Evolutionary conservation across 2,888 invertebrate genomes (phyloP), one percentile per base, ranked within the genome.

Genomic region (Stenolophus ochropezus): DNA sequence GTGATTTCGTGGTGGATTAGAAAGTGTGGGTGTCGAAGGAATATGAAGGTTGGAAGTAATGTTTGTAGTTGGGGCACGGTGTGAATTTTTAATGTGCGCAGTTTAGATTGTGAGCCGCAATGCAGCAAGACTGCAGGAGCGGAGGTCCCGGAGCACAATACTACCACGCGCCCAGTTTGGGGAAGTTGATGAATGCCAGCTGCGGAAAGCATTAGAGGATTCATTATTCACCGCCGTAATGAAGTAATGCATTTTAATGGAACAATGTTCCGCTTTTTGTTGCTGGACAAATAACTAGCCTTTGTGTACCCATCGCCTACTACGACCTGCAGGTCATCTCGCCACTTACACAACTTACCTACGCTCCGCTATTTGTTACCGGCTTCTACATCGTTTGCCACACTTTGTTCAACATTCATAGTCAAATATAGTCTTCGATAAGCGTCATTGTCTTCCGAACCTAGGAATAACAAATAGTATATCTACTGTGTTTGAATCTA

Each of bases 221-320:
- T 73, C 73, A 73, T 73, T 73, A 73, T 73, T 73, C 73, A 73
- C 21, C 73, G 11, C 14, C 49, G 49, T 73, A 73, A 73, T 49
- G 73, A 73, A 73, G 47, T 49, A 47, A 73, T 73, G 73, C 73
- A 73, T 73, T 73, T 73, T 73, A 47, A 47, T 73, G 73, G 49
- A 73, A 73, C 73, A 73, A 73, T 73, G 27, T 47, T 33, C 69
- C 69, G 27, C 20, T 69, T 69, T 69, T 27, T 18, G 20, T 27
- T 69, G 25, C 47, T 69, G 27, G 16, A 69, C 69, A 69, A 69
- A 69, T 47, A 33, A 20, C 27, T 4, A 27, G 27, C 18, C 33
- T 27, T 69, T 56, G 56, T 56, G 20, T 6, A 16, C 8, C 6
- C 8, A 42, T 42, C 33, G 33, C 33, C 11, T 11, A 42, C 33